Base-by-base conservation (phyloP, 1,140 invertebrate genomes). In the Drosophila sucinea region DNA sequence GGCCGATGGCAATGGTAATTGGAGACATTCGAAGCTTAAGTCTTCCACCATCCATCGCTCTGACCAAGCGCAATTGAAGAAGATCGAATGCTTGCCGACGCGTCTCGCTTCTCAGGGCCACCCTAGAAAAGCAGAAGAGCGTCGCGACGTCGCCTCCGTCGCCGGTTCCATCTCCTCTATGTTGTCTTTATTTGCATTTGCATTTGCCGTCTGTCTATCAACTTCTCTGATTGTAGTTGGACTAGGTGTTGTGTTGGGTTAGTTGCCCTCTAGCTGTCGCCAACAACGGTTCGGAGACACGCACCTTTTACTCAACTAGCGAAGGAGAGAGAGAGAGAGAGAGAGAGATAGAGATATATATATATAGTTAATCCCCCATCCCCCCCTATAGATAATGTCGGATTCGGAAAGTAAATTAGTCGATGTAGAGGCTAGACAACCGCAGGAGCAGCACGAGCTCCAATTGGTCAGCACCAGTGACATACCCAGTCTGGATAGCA, bases 391-490 rank as follows among this genome's bases (percentile, higher is more conserved):
- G 33, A 64, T 44, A 62, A 86, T 89, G 85, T 84, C 84, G 4
- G 85, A 87, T 56, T 51, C 70, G 60, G 84, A 84, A 63, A 81
- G 63, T 32, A 77, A 55, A 32, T 66, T 81, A 38, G 56, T 60
- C 6, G 73, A 76, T 51, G 64, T 76, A 62, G 74, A 67, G 63
- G 54, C 41, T 1, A 41, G 44, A 1, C 25, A 17, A 29, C 55
- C 77, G 7, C 33, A 10, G 66, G 86, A 89, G 30, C 73, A 85
- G 56, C 73, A 79, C 4, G 82, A 90, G 65, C 63, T 90, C 63
- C 77, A 87, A 47, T 7, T 73, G 29, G 73, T 87, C 54, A 23
- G 60, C 30, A 73, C 65, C 55, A 89, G 70, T 17, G 72, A 86
- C 23, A 60, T 71, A 40, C 69, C 79, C 67, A 87, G 85, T 10